Base-by-base conservation (phyloP, 2,888 invertebrate genomes). In the Kuschelorhynchus macadamiae region DNA sequence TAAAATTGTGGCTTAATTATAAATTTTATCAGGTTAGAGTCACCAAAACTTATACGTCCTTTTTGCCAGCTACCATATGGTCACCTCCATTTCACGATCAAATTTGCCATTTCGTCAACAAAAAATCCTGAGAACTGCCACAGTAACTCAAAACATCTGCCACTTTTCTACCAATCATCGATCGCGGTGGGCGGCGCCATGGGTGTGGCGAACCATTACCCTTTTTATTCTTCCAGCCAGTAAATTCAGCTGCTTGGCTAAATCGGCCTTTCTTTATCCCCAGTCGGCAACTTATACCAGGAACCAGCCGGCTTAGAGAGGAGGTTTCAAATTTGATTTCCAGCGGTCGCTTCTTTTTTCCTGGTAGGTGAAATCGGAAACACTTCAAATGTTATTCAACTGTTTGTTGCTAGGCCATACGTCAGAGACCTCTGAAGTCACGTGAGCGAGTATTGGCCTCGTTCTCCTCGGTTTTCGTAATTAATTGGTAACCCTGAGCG, bases 401-500 rank as follows among this genome's bases (percentile, higher is more conserved):
- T 59, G 68, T 68, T 67, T 68, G 68, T 68, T 68, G 68, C 63
- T 68, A 68, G 63, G 68, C 68, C 44, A 68, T 68, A 68, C 68
- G 68, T 64, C 68, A 69, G 59, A 64, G 55, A 63, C 63, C 59
- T 64, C 33, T 55, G 46, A 14, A 41, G 68, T 68, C 63, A 68
- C 68, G 62, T 68, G 59, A 68, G 20, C 68, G 67, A 61, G 61
- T 67, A 67, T 67, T 64, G 68, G 68, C 68, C 68, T 69, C 64
- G 68, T 59, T 63, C 55, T 25, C 55, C 59, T 64, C 52, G 64
- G 53, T 64, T 64, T 69, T 53, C 53, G 59, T 69, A 69, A 69
- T 69, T 69, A 69, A 69, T 69, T 62, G 64, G 68, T 69, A 69
- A 69, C 68, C 68, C 68, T 69, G 64, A 69, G 60, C 53, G 59